Evolutionary conservation across 2,113 vertebrate species (phyloP).

Genomic region (Chiloscyllium plagiosum): DNA sequence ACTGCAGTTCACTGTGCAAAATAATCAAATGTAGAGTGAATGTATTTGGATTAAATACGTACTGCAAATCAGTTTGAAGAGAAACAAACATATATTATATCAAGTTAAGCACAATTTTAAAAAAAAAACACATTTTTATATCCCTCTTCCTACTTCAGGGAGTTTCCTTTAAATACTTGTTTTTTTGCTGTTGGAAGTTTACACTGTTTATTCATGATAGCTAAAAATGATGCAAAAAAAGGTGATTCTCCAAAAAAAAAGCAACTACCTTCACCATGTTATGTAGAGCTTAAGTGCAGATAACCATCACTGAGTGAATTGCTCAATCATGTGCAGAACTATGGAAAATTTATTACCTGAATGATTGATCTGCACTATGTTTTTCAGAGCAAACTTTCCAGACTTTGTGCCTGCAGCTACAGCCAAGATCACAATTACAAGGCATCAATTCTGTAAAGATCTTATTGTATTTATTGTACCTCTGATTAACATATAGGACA

Average conservation of each 20-base stretch:
- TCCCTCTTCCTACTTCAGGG: neutral
- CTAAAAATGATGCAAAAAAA: neutral
- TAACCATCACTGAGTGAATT: neutral
- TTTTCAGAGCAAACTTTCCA: neutral
- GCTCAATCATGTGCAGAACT: neutral
- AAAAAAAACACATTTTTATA: no score
- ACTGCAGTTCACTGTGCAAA: neutral
- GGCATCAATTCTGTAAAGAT: neutral
- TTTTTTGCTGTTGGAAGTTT: neutral
- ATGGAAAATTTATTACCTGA: neutral
- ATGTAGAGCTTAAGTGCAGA: neutral
- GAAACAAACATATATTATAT: neutral
- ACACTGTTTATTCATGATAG: neutral
- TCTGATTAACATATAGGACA: neutral
- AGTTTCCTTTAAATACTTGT: neutral
- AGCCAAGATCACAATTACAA: neutral
- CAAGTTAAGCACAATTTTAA: neutral
- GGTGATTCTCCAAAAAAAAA: neutral
- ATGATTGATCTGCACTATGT: no score
- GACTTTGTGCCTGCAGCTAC: neutral
- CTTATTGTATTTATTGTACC: neutral
- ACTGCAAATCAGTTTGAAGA: neutral
- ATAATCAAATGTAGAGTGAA: neutral
- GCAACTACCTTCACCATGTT: neutral
- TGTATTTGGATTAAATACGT: no score